These are phyloP conservation scores for Parapristionchus giblindavisi DNA, from an alignment of 2,888 invertebrate species.

Conservation along the genomic window DNA sequence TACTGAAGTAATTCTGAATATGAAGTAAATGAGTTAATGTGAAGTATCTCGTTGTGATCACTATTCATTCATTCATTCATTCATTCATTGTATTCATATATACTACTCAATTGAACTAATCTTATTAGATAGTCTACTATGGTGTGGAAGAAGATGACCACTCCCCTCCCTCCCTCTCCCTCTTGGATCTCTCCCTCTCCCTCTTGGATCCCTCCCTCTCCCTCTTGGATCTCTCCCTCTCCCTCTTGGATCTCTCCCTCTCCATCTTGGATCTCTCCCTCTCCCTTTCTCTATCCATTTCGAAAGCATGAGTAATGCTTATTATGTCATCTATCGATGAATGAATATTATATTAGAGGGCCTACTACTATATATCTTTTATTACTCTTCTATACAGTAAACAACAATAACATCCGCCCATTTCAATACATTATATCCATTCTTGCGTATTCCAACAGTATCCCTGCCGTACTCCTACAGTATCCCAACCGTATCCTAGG, in stretches of 20 bases:
- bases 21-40: slow-evolving; percentile 3
- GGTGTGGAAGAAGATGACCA: slow-evolving; percentile 1
- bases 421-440: too few relatives aligned
- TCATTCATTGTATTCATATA: too few relatives aligned
- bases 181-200: slow-evolving; percentile 24
- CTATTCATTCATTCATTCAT: too few relatives aligned
- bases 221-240: slow-evolving; percentile 8
- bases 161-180: slow-evolving; percentile 2
- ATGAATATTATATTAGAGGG: slow-evolving; percentile 24
- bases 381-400: too few relatives aligned
- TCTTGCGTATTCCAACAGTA: too few relatives aligned
- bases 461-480: too few relatives aligned
- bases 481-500: too few relatives aligned
- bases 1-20: slow-evolving; percentile 8
- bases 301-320: slow-evolving; percentile 31
- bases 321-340: slow-evolving; percentile 21
- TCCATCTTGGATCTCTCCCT: slow-evolving; percentile 17
- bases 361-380: too few relatives aligned
- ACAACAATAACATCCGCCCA: too few relatives aligned
- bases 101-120: too few relatives aligned
- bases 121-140: too few relatives aligned
- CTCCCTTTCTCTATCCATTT: slow-evolving; percentile 11
- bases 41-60: too few relatives aligned
- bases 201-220: slow-evolving; percentile 13
- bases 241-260: slow-evolving; percentile 8